These are phyloP conservation scores for Meandrina meandrites DNA, from an alignment of 92 coral and sea anemone species.

Conservation along the genomic window DNA sequence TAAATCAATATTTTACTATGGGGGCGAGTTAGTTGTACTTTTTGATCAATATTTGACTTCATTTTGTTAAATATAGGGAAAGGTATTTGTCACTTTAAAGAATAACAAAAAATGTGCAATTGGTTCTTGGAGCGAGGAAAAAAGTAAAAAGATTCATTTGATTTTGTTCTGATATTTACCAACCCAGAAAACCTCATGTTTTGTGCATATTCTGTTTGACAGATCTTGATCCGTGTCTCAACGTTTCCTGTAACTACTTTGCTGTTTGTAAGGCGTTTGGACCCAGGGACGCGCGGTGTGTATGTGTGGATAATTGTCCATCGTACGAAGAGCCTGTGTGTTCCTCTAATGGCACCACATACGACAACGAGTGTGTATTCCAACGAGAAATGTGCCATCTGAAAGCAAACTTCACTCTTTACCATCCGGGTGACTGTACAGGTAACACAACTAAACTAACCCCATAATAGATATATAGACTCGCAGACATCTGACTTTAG, in stretches of 20 bases:
- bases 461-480: background rate
- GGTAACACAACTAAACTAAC: constrained; percentile 12
- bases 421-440: constrained; percentile 57
- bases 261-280: constrained; percentile 54
- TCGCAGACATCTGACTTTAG: too few species aligned
- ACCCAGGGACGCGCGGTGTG: constrained; percentile 53
- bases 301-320: constrained; percentile 40
- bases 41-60: background rate
- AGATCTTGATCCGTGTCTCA: constrained; percentile 60
- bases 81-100: background rate
- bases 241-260: constrained; percentile 43
- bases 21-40: background rate
- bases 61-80: background rate
- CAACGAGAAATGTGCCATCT: constrained; percentile 55
- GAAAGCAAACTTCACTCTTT: constrained; percentile 42
- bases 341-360: constrained; percentile 57
- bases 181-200: background rate
- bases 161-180: too few species aligned
- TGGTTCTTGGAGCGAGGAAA: too few species aligned
- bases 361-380: constrained; percentile 51
- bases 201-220: background rate
- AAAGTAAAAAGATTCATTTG: too few species aligned
- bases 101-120: too few species aligned
- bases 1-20: background rate
- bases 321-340: constrained; percentile 57